A percentile compares a stretch with the other conserved stretches of the same genome.
Evolutionary conservation across 1,140 invertebrate species (phyloP).

Genomic region (Contarinia nasturtii): DNA sequence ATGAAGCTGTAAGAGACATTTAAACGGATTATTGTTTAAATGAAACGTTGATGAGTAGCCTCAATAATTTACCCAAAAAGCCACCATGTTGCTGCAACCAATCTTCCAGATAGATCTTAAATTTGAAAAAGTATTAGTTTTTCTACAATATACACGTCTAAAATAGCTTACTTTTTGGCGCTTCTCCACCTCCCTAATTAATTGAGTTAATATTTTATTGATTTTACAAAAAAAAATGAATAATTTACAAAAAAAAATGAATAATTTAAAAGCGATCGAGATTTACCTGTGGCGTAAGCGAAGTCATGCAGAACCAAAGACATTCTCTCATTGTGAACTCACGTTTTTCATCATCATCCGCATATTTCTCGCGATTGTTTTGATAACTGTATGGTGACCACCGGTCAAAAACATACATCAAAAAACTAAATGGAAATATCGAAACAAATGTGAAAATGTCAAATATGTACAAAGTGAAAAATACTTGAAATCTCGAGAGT

Average conservation of each 20-base stretch:
- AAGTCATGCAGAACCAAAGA: slow-evolving; percentile 98
- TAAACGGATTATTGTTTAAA: background rate
- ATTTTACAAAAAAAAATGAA: background rate
- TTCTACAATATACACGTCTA: too few relatives aligned
- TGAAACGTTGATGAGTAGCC: slow-evolving; percentile 4
- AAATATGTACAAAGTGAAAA: too few relatives aligned
- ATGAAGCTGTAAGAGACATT: slow-evolving; percentile 46
- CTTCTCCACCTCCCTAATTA: slow-evolving; percentile 47
- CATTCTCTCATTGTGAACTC: slow-evolving; percentile 93
- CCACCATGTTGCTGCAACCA: slow-evolving; percentile 95
- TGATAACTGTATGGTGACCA: slow-evolving; percentile 94
- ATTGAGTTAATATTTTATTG: too few relatives aligned
- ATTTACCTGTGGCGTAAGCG: slow-evolving; percentile 63
- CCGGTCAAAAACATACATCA: slow-evolving; percentile 90
- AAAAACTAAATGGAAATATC: too few relatives aligned
- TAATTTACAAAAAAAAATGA: background rate
- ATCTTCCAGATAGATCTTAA: slow-evolving; percentile 58
- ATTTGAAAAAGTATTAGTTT: too few relatives aligned
- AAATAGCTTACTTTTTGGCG: slow-evolving; percentile 52
- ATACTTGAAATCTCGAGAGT: too few relatives aligned
- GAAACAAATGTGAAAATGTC: background rate
- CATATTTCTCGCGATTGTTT: slow-evolving; percentile 84
- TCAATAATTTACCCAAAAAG: slow-evolving; percentile 49
- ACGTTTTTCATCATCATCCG: slow-evolving; percentile 83
- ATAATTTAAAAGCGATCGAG: slow-evolving; percentile 38